Percentiles rank a stretch among this genome's conserved stretches.
Evolutionary conservation across 2,113 vertebrate genomes (phyloP).

Genomic region (Periophthalmus modestus): DNA sequence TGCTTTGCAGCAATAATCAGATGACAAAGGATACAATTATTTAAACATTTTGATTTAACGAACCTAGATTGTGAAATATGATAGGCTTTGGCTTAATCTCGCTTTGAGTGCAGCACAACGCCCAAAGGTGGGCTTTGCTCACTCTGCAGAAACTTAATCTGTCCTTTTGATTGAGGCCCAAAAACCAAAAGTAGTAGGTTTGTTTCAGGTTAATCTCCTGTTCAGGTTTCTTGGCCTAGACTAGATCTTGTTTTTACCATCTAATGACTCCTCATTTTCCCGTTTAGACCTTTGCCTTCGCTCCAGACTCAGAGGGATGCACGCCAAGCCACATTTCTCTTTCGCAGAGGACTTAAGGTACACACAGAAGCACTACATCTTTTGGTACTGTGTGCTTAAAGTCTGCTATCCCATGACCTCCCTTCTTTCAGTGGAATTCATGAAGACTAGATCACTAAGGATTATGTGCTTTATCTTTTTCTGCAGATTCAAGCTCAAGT

Average conservation of each 20-base stretch:
- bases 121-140: too few relatives aligned
- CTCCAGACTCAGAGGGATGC: slow-evolving; percentile 83
- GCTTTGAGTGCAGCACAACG: not conserved
- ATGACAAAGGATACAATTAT: too few relatives aligned
- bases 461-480: not conserved
- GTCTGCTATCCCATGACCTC: too few relatives aligned
- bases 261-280: not conserved
- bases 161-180: too few relatives aligned
- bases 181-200: too few relatives aligned
- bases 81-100: not conserved
- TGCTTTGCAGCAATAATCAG: too few relatives aligned
- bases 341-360: slow-evolving; percentile 92
- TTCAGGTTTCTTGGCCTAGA: too few relatives aligned
- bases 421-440: not conserved
- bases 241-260: not conserved
- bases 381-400: not conserved
- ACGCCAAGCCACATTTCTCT: slow-evolving; percentile 93
- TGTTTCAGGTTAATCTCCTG: too few relatives aligned
- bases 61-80: too few relatives aligned
- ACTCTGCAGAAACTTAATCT: too few relatives aligned
- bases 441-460: not conserved
- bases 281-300: slow-evolving; percentile 54
- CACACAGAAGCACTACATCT: not conserved
- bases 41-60: too few relatives aligned
- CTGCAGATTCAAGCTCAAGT: slow-evolving; percentile 67